Percentiles rank a stretch among this genome's conserved stretches.
Evolutionary conservation across 2,797 vertebrate species (phyloP).

Genomic region (Botia kubotai): DNA sequence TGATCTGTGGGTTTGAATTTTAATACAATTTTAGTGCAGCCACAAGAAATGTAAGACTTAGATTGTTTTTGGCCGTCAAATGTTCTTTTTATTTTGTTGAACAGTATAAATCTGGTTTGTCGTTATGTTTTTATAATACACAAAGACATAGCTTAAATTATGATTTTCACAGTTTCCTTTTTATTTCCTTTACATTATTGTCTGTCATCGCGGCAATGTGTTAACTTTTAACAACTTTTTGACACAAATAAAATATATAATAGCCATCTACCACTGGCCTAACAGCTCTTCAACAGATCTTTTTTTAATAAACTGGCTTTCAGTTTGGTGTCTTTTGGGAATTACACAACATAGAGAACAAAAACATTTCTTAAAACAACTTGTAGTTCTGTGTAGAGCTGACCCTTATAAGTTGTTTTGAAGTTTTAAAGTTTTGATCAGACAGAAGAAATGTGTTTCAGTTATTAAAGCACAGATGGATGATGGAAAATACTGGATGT

Average conservation of each 20-base stretch:
- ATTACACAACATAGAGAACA: not conserved
- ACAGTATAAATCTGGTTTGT: not conserved
- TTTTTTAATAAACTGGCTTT: slow-evolving; percentile 8
- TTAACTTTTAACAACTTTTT: not conserved
- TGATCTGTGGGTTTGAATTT: not conserved
- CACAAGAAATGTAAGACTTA: not conserved
- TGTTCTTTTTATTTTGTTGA: not conserved
- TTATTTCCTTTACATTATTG: not conserved
- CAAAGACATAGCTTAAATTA: not conserved
- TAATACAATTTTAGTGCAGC: not conserved
- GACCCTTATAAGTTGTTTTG: not conserved
- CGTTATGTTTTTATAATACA: not conserved
- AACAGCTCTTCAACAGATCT: no score
- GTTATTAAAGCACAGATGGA: slow-evolving; percentile 21
- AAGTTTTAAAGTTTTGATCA: not conserved
- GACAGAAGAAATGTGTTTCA: slow-evolving; percentile 3
- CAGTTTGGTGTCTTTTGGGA: not conserved
- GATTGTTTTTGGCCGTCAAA: not conserved
- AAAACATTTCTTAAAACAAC: not conserved
- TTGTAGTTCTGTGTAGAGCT: not conserved
- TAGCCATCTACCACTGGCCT: not conserved
- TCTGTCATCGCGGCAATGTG: not conserved
- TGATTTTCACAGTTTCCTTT: not conserved
- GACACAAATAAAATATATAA: not conserved
- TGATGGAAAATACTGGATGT: not conserved